Percentiles rank a stretch among this genome's conserved stretches.
Evolutionary conservation across 2,113 vertebrate species (phyloP).

Genomic region (Engystomops pustulosus): DNA sequence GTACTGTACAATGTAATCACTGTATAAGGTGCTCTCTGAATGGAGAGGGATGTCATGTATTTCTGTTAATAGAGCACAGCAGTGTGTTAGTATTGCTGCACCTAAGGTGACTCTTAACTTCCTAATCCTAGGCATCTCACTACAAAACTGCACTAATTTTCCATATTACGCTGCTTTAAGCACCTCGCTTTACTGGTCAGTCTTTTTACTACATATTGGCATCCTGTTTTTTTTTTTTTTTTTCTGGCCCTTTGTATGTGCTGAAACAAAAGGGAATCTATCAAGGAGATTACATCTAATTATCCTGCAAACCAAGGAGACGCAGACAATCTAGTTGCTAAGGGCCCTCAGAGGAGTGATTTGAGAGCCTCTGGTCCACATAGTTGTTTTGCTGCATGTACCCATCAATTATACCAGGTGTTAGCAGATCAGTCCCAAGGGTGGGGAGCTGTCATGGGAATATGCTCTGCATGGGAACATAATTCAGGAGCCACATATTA

Average conservation of each 20-base stretch:
- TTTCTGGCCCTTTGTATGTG: neutral
- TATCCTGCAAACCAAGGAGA: neutral
- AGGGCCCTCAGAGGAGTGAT: slow-evolving; percentile 8
- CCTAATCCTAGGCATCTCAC: too few relatives aligned
- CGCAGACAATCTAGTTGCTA: slow-evolving; percentile 1
- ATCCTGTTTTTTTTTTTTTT: too few relatives aligned
- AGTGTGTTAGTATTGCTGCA: too few relatives aligned
- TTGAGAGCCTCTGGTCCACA: neutral
- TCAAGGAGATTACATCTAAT: neutral
- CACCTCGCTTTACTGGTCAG: too few relatives aligned
- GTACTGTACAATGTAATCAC: too few relatives aligned
- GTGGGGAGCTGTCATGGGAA: neutral
- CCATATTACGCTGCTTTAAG: too few relatives aligned
- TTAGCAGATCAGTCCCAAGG: slow-evolving; percentile 4
- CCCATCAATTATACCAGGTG: slow-evolving; percentile 26
- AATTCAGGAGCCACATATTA: neutral
- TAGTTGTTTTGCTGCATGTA: slow-evolving; percentile 26
- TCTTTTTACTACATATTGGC: neutral
- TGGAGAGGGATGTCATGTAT: too few relatives aligned
- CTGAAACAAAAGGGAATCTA: neutral
- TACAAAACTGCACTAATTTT: too few relatives aligned
- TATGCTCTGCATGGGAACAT: neutral
- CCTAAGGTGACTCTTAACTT: too few relatives aligned
- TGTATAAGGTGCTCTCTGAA: too few relatives aligned
- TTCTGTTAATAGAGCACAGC: too few relatives aligned